A percentile compares a stretch with the other conserved stretches of the same genome.
Conservation (phyloP, 2,888 invertebrate genomes). For the Spodoptera picta region DNA sequence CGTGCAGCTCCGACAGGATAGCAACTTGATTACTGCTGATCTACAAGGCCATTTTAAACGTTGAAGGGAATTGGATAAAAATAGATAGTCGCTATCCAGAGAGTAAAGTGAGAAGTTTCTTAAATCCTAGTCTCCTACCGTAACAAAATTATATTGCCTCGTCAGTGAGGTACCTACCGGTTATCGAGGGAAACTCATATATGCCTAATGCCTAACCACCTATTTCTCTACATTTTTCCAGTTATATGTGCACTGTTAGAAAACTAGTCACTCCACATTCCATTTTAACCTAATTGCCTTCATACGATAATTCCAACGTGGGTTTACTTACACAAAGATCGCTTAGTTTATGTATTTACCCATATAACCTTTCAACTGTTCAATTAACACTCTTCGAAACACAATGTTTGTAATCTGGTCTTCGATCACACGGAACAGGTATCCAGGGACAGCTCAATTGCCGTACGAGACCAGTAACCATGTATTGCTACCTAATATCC, state of each 20-base stretch:
- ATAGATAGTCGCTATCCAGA: background rate
- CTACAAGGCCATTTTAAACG: constrained; percentile 34
- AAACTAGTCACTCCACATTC: constrained; percentile 34
- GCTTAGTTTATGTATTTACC: constrained; percentile 38
- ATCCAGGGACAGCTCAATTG: constrained; percentile 25
- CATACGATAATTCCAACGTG: constrained; percentile 34
- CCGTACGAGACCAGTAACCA: constrained; percentile 11
- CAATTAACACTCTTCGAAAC: constrained; percentile 51
- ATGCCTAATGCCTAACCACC: background rate
- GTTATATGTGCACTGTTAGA: constrained; percentile 8
- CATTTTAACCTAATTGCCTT: constrained; percentile 45
- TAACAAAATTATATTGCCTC: background rate
- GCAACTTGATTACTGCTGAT: constrained; percentile 51
- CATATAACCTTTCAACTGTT: constrained; percentile 46
- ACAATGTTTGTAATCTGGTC: constrained; percentile 36
- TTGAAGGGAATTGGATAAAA: constrained; percentile 2
- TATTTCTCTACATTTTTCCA: constrained; percentile 24
- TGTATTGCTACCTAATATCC: constrained; percentile 41
- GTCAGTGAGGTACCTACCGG: no score
- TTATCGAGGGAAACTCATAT: constrained; percentile 1
- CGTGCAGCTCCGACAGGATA: constrained; percentile 65
- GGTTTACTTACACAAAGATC: constrained; percentile 39
- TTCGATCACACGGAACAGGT: constrained; percentile 36
- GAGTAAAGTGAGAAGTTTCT: no score
- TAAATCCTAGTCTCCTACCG: no score